phyloP scores from a whole-genome alignment of 2,888 invertebrate genomes.

The Synanthedon tipuliformis region DNA sequence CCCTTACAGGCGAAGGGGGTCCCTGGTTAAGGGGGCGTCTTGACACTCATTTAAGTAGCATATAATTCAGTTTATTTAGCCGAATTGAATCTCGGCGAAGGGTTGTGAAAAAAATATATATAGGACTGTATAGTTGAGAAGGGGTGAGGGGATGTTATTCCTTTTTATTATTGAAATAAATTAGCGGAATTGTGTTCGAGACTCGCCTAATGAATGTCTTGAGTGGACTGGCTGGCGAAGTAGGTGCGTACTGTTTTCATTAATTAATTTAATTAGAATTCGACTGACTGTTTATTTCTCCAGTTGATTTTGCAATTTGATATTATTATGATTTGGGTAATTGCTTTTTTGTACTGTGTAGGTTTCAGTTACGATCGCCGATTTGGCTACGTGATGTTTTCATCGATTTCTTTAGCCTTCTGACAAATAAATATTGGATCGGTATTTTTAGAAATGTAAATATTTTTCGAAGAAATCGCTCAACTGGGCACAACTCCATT shows the following conservation, averaged over 20 bases:
- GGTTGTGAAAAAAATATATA: slow-evolving; percentile 16
- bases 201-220: slow-evolving; percentile 53
- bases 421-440: too few species aligned
- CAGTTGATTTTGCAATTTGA: slow-evolving; percentile 1
- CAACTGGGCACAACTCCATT: too few species aligned
- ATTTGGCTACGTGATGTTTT: not conserved
- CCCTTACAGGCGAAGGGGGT: slow-evolving; percentile 28
- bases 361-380: not conserved
- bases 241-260: slow-evolving; percentile 37
- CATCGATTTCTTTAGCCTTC: too few species aligned
- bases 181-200: slow-evolving; percentile 51
- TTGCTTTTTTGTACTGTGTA: not conserved
- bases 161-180: slow-evolving; percentile 63
- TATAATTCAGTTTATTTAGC: slow-evolving; percentile 76
- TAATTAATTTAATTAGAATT: slow-evolving; percentile 22
- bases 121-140: not conserved
- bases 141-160: slow-evolving; percentile 20
- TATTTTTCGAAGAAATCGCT: too few species aligned
- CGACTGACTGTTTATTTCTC: slow-evolving; percentile 6
- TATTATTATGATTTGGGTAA: not conserved
- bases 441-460: too few species aligned
- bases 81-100: slow-evolving; percentile 52
- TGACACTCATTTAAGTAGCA: slow-evolving; percentile 78
- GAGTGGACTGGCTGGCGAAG: slow-evolving; percentile 28
- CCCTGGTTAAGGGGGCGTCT: slow-evolving; percentile 27